phyloP scores from a whole-genome alignment of 1,140 invertebrate genomes.

The Muscidifurax raptorellus region DNA sequence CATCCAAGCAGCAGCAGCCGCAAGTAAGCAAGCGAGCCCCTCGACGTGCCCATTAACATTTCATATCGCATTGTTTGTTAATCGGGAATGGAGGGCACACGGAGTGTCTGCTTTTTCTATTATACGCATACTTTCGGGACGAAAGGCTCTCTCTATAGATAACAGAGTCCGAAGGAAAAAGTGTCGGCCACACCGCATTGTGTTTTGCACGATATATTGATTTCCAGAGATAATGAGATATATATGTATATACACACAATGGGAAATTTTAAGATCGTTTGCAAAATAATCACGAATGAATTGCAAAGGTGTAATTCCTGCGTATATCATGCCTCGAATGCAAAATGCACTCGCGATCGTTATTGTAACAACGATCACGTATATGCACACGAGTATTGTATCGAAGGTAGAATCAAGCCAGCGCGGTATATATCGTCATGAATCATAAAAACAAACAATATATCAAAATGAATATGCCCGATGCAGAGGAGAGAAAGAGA shows the following conservation, averaged over 20 bases:
- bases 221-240: too few relatives aligned
- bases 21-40: neutral
- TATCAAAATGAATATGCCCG: neutral
- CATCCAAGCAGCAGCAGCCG: slow-evolving; percentile 19
- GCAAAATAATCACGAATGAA: neutral
- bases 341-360: neutral
- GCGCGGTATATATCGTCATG: neutral
- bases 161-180: too few relatives aligned
- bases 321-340: neutral
- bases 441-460: neutral
- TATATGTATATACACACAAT: too few relatives aligned
- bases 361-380: neutral
- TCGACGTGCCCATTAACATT: slow-evolving; percentile 29
- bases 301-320: neutral
- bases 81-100: neutral
- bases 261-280: neutral
- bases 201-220: too few relatives aligned
- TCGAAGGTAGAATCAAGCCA: neutral
- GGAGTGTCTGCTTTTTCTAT: neutral
- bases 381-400: neutral
- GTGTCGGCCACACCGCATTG: too few relatives aligned
- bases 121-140: slow-evolving; percentile 6
- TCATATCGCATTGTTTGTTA: slow-evolving; percentile 43
- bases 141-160: neutral
- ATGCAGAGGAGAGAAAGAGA: too few relatives aligned